Evolutionary conservation across 2,797 vertebrate species (phyloP), one percentile per base, ranked within the genome.

Genomic region (Sebastes vulpes): DNA sequence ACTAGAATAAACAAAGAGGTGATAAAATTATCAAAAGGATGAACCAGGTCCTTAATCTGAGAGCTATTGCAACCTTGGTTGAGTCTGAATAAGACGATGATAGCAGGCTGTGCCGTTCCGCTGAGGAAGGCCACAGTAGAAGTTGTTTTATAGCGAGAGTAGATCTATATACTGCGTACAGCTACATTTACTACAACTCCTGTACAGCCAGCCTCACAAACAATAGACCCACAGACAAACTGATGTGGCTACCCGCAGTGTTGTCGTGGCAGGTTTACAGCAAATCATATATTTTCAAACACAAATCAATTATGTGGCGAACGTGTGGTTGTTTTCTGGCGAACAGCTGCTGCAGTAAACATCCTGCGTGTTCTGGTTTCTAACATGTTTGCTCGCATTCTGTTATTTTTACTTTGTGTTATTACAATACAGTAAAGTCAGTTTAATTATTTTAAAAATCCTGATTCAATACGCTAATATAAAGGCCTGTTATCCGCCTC

Each of bases 261-360:
- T 29, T 65, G 50, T 42, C 6, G 23, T 54, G 23, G 52, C 67
- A 72, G 26, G 9, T 72, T 67, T 60, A 54, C 26, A 63, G 35
- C 35, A 65, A 76, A 79, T 5, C 38, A 16, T 18, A 54, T 56
- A 58, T 71, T 64, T 74, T 60, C 20, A 81, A 67, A 59, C 35
- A 63, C 61, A 18, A 42, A 78, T 60, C 48, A 67, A 6, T 56
- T 63, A 59, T 58, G 48, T 70, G 50, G 59, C 20, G 42, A 73
- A 72, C 12, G 4, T 75, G 66, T 31, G 70, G 65, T 59, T 65
- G 16, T 50, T 69, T 48, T 70, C 53, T 77, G 25, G 48, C 25
- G n/a, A 66, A 81, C 46, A 32, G 26, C 21, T 21, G 21, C 26
- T 28, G 42, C 18, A 18, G 38, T 21, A 66, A 71, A 75, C 70